Base-by-base conservation (phyloP, 2,888 invertebrate species). In the Rhagium mordax region DNA sequence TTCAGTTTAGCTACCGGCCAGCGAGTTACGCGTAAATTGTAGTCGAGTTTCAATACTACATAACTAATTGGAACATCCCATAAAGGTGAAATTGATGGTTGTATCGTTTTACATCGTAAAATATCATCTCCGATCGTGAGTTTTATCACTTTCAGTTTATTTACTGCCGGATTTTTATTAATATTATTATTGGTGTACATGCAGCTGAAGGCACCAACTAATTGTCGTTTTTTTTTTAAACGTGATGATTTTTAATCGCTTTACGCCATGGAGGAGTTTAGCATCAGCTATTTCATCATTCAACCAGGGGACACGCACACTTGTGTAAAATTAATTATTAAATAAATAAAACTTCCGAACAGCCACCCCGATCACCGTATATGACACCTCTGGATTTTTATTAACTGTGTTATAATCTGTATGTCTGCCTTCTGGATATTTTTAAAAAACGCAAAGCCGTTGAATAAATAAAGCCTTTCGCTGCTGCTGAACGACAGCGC, bases 61-160 rank as follows among this genome's bases (percentile, higher is more conserved):
- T 65, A 65, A 65, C 70, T 70, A 70, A 70, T 70, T 70, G 70
- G 70, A 29, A 71, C 55, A 71, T 57, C 57, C 70, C 65, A 65
- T 71, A 71, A 65, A 65, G 70, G 57, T 49, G 65, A 59, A 71
- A 71, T 71, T 71, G 64, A 71, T 59, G 70, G 64, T 65, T 65
- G 57, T 49, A 49, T 59, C 8, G 29, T 29, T 57, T 59, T 55
- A 49, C 65, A 29, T 65, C 65, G 62, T 64, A 59, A 33, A 71
- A 71, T 59, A 59, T 48, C n/a, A 60, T 69, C 20, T 65, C 33
- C 10, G 48, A 55, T 59, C 21, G 24, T 20, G 59, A 47, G 48
- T 57, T 70, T 70, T 64, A 49, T 62, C 62, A 70, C 64, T 27
- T 48, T 27, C 10, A n/a, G 41, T 41, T 41, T 41, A 41, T 41